These are phyloP conservation scores for Australoheros facetus DNA, from an alignment of 2,797 vertebrate species.

Conservation along the genomic window DNA sequence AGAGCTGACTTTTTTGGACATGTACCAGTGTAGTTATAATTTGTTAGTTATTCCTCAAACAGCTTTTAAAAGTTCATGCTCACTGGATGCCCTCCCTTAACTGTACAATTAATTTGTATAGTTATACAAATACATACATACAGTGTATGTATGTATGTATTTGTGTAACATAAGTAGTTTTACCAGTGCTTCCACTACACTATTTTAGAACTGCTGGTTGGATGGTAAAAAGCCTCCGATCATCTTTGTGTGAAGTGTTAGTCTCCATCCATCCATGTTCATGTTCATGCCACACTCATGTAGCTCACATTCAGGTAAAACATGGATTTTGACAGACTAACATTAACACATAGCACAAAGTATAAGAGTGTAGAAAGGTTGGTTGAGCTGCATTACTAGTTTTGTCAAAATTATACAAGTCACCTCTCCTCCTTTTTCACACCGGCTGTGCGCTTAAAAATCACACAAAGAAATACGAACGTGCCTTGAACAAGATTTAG, in stretches of 20 bases:
- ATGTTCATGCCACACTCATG: not conserved
- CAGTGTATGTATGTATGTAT: too few species aligned
- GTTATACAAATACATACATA: too few species aligned
- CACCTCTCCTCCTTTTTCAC: conserved; percentile 57
- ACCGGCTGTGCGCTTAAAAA: conserved; percentile 57
- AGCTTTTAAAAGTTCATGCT: not conserved
- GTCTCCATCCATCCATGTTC: not conserved
- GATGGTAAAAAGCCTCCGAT: not conserved
- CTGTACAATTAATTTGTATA: not conserved
- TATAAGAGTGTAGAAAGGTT: not conserved
- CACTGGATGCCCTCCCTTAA: not conserved
- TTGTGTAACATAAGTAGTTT: too few species aligned
- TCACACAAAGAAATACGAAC: conserved; percentile 45
- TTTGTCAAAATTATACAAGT: conserved; percentile 5
- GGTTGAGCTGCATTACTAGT: not conserved
- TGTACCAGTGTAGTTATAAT: too few species aligned
- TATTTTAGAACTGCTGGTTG: not conserved
- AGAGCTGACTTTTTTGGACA: conserved; percentile 28
- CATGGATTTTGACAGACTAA: not conserved
- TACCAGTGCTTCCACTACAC: not conserved
- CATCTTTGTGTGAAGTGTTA: not conserved
- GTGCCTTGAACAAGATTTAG: conserved; percentile 10
- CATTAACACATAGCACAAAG: not conserved
- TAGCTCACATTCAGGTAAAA: not conserved
- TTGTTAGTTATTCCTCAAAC: not conserved